Percentiles rank a stretch among this genome's conserved stretches.
phyloP scores from a whole-genome alignment of 2,888 invertebrate genomes.

The Eremobia ochroleuca region DNA sequence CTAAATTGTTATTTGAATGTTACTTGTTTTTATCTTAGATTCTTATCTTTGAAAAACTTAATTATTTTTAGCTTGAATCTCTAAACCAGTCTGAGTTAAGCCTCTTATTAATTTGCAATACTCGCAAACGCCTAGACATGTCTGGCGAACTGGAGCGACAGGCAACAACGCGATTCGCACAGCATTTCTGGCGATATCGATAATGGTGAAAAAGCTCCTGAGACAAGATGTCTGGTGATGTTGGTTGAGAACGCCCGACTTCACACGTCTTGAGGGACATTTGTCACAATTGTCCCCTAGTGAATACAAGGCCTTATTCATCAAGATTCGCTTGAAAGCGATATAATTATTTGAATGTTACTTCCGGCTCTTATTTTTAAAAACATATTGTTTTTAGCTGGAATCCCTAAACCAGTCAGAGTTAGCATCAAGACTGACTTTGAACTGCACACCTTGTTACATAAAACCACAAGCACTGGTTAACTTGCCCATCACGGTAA shows the following conservation, averaged over 20 bases:
- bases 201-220: not conserved
- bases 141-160: not conserved
- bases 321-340: not conserved
- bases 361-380: not conserved
- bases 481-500: conserved; percentile 94
- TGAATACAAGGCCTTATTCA: not conserved
- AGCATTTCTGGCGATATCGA: not conserved
- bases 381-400: conserved; percentile 89
- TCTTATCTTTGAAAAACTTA: not conserved
- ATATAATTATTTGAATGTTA: not conserved
- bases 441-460: conserved; percentile 95
- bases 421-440: conserved; percentile 95
- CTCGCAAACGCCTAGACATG: not conserved
- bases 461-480: conserved; percentile 94
- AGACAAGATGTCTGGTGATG: not conserved
- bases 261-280: no score
- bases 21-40: not conserved
- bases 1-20: conserved; percentile 13
- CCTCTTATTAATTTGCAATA: not conserved
- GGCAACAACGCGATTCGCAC: not conserved
- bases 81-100: conserved; percentile 94
- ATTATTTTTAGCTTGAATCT: conserved; percentile 93
- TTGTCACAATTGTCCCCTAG: not conserved
- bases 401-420: conserved; percentile 96
- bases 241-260: not conserved